A percentile compares a stretch with the other conserved stretches of the same genome.
These are phyloP conservation scores for Callopanchax toddi DNA, from an alignment of 2,113 vertebrate genomes.

Conservation along the genomic window DNA sequence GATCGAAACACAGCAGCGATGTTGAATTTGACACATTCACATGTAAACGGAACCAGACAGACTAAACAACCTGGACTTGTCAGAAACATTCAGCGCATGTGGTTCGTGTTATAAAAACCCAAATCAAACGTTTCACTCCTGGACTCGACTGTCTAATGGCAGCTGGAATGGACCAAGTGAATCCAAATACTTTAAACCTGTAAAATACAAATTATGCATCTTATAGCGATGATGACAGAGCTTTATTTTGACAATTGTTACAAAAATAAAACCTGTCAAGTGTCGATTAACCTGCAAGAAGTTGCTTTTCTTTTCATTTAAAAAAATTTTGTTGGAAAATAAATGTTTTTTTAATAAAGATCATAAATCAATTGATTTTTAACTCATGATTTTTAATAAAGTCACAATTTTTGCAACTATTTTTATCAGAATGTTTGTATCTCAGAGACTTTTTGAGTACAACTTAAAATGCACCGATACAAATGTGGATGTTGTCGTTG, in stretches of 20 bases:
- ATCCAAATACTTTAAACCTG: slow-evolving; percentile 11
- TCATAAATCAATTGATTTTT: background rate
- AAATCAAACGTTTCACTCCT: slow-evolving; percentile 37
- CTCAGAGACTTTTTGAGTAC: background rate
- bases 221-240: background rate
- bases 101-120: slow-evolving; percentile 52
- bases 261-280: slow-evolving; percentile 2
- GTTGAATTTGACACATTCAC: slow-evolving; percentile 73
- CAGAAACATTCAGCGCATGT: slow-evolving; percentile 61
- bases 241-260: background rate
- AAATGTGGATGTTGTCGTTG: slow-evolving; percentile 28
- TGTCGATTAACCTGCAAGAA: background rate
- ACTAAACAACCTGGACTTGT: slow-evolving; percentile 71
- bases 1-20: slow-evolving; percentile 58
- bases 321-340: too few relatives aligned
- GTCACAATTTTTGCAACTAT: too few relatives aligned
- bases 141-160: slow-evolving; percentile 9
- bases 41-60: slow-evolving; percentile 68
- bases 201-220: slow-evolving; percentile 8
- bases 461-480: slow-evolving; percentile 4
- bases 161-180: background rate
- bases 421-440: background rate
- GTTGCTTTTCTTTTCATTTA: background rate
- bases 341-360: too few relatives aligned
- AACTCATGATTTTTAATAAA: background rate